Conservation (phyloP, 2,888 invertebrate species). For the Calliscelio sp. region DNA sequence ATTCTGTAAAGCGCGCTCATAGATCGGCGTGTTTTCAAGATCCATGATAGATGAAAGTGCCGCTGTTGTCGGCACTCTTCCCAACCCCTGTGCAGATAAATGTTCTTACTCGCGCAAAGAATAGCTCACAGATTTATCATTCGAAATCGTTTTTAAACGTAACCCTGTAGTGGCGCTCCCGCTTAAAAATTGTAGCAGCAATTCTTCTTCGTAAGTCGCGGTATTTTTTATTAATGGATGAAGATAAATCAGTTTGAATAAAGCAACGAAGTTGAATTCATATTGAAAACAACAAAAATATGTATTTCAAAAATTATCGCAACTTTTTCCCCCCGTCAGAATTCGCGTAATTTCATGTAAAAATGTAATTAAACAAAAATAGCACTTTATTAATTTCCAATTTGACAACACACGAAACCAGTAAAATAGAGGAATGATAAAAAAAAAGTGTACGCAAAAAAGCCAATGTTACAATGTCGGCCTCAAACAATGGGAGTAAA, state of each 20-base stretch:
- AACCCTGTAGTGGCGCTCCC: conserved; percentile 58
- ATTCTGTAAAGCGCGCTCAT: conserved; percentile 77
- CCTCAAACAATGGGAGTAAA: conserved; percentile 38
- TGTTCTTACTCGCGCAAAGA: conserved; percentile 81
- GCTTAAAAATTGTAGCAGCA: conserved; percentile 59
- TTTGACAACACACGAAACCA: not conserved
- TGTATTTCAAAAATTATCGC: not conserved
- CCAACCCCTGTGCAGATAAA: conserved; percentile 82
- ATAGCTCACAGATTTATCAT: conserved; percentile 84
- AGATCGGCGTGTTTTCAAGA: conserved; percentile 84
- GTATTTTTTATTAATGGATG: conserved; percentile 56
- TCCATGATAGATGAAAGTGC: conserved; percentile 84
- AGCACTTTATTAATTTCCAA: conserved; percentile 4
- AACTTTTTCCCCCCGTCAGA: no score
- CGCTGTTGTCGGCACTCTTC: conserved; percentile 81
- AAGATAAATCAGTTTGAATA: conserved; percentile 46
- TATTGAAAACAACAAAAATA: not conserved
- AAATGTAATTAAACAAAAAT: no score
- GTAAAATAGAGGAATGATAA: conserved; percentile 2
- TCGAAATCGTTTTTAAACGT: conserved; percentile 77
- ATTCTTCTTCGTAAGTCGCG: conserved; percentile 63
- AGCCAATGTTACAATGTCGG: conserved; percentile 38
- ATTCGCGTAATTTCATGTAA: no score
- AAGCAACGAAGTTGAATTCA: conserved; percentile 33
- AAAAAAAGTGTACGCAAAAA: not conserved